A percentile compares a stretch with the other conserved stretches of the same genome.
These are phyloP conservation scores for Indicator maculatus DNA, from an alignment of 2,113 vertebrate genomes.

Conservation along the genomic window DNA sequence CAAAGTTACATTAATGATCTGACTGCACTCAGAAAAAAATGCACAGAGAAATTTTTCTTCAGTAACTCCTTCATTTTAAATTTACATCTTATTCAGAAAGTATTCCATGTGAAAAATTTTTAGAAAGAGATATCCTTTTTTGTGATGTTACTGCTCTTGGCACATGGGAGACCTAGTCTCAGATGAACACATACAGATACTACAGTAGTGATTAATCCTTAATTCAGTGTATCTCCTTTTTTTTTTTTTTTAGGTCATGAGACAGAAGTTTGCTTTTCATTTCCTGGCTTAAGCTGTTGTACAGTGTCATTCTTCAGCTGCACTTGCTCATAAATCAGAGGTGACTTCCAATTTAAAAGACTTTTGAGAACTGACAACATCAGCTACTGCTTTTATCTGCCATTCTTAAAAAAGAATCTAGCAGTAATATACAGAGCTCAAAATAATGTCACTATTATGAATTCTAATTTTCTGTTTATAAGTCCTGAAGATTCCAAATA, in stretches of 20 bases:
- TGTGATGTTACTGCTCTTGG: not conserved
- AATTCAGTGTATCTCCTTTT: not conserved
- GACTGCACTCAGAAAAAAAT: not conserved
- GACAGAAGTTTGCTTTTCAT: not conserved
- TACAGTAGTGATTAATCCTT: not conserved
- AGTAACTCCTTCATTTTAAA: not conserved
- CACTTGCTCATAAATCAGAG: not conserved
- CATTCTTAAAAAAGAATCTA: not conserved
- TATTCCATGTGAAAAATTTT: not conserved
- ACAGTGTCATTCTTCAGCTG: not conserved
- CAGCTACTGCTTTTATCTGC: not conserved
- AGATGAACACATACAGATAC: not conserved
- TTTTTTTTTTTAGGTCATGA: not conserved
- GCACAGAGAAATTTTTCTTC: not conserved
- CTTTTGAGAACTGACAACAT: not conserved
- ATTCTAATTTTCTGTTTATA: not conserved
- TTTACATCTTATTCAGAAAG: not conserved
- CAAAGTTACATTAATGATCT: not conserved
- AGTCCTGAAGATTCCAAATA: not conserved
- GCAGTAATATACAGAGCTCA: not conserved
- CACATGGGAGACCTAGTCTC: not conserved
- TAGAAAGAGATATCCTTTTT: not conserved
- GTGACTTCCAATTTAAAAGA: not conserved
- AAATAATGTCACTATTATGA: not conserved
- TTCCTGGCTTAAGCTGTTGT: not conserved